Base-by-base conservation (phyloP, 2,888 invertebrate species). In the Phengaris arion region DNA sequence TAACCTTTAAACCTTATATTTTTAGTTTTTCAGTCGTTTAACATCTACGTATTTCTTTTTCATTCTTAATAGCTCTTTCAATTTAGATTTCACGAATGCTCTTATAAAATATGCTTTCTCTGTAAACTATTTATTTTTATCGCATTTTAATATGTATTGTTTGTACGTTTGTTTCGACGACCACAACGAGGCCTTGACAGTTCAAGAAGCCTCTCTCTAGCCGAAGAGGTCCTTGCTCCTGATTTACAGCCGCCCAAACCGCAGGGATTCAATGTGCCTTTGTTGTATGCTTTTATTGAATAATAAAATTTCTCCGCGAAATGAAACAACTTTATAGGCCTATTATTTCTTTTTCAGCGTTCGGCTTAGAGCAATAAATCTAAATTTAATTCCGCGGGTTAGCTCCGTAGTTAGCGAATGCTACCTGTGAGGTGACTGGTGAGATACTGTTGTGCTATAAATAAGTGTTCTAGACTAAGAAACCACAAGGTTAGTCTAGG, bases 201-300 rank as follows among this genome's bases (percentile, higher is more conserved):
- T 90, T 89, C 90, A 92, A 91, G 92, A 90, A 91, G 92, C 89
- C 85, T 84, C 82, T 80, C 85, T 84, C 82, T 84, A 85, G 83
- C 81, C 79, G 78, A 79, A 82, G 83, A 85, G 91, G 89, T 88
- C 90, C 85, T 92, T 91, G 90, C 91, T 86, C 90, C 90, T 92
- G 91, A 92, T 92, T 93, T 93, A 93, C 86, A 84, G 87, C 85
- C 87, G 83, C 89, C 89, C 82, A 90, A 93, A 92, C 93, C 92
- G 85, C 92, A 93, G 86, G 86, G 87, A 89, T 85, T 86, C 90
- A 90, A 92, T 90, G 89, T 88, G 88, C 91, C 91, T 92, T 92
- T 93, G 92, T 92, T 90, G 87, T 84, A 85, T 84, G 82, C 83
- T 90, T 93, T 93, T 93, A 93, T 93, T 92, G 92, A 90, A 93